Evolutionary conservation across 2,888 invertebrate genomes (phyloP).

Genomic region (Athalia rosae): DNA sequence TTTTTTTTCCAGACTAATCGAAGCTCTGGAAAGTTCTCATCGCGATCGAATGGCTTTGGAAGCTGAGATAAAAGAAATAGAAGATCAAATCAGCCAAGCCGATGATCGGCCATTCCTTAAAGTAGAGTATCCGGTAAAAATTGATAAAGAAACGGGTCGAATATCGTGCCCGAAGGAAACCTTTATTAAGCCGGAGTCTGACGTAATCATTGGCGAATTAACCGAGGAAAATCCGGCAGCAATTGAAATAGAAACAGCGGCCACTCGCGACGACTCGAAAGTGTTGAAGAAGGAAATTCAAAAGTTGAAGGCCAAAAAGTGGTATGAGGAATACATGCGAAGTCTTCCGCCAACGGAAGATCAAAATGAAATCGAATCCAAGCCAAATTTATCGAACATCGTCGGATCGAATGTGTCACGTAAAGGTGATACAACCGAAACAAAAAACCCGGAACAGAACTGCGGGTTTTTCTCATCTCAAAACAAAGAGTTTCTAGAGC

Average conservation of each 20-base stretch:
- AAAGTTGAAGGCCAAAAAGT: slow-evolving; percentile 25
- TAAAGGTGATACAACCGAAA: too few relatives aligned
- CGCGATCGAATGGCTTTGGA: slow-evolving; percentile 20
- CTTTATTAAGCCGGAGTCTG: too few relatives aligned
- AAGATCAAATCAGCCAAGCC: not conserved
- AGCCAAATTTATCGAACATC: not conserved
- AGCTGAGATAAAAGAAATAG: slow-evolving; percentile 21
- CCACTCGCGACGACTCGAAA: not conserved
- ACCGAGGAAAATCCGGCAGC: not conserved
- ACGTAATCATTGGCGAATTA: too few relatives aligned
- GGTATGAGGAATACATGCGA: slow-evolving; percentile 32
- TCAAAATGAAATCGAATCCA: not conserved
- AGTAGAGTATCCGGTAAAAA: too few relatives aligned
- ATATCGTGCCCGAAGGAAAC: too few relatives aligned
- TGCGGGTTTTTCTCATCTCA: not conserved
- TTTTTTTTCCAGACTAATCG: slow-evolving; percentile 20
- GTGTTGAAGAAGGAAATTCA: not conserved
- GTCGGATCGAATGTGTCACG: too few relatives aligned
- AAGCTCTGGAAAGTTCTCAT: slow-evolving; percentile 33
- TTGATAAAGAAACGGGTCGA: too few relatives aligned
- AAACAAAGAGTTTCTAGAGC: not conserved
- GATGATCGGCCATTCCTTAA: too few relatives aligned
- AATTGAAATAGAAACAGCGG: not conserved
- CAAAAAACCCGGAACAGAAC: not conserved
- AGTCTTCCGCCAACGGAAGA: not conserved